Percentiles rank a stretch among this genome's conserved stretches.
phyloP scores from a whole-genome alignment of 2,797 vertebrate species.

The Anomalospiza imberbis region DNA sequence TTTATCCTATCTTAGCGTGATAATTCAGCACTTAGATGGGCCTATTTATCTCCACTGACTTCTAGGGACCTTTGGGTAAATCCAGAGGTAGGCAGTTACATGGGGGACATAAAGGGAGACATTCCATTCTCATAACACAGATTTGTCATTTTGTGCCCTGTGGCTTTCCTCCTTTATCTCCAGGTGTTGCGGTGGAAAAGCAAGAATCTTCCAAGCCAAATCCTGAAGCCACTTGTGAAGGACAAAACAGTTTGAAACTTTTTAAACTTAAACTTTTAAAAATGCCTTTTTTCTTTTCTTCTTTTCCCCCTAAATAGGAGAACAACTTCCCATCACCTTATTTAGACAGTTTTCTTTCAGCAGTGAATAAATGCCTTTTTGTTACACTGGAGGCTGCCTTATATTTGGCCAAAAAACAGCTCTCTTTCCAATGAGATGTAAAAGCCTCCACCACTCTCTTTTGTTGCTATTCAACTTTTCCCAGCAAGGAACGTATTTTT shows the following conservation, averaged over 20 bases:
- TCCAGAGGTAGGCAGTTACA: neutral
- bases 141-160: neutral
- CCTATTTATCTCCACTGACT: neutral
- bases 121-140: neutral
- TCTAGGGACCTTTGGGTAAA: neutral
- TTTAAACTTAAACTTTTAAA: no score
- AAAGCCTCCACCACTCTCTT: neutral
- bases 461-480: neutral
- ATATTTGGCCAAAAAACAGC: neutral
- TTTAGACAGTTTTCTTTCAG: neutral
- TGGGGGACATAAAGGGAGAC: neutral
- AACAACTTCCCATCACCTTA: neutral
- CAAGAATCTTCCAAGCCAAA: neutral
- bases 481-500: neutral
- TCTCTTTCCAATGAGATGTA: neutral
- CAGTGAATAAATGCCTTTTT: neutral
- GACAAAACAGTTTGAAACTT: neutral
- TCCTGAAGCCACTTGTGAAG: neutral
- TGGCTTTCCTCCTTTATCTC: neutral
- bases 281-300: no score
- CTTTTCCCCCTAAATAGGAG: neutral
- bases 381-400: neutral
- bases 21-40: neutral
- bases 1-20: neutral
- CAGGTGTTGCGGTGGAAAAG: neutral